A percentile compares a stretch with the other conserved stretches of the same genome.
Evolutionary conservation across 2,113 vertebrate genomes (phyloP).

Genomic region (Scartelaos histophorus): DNA sequence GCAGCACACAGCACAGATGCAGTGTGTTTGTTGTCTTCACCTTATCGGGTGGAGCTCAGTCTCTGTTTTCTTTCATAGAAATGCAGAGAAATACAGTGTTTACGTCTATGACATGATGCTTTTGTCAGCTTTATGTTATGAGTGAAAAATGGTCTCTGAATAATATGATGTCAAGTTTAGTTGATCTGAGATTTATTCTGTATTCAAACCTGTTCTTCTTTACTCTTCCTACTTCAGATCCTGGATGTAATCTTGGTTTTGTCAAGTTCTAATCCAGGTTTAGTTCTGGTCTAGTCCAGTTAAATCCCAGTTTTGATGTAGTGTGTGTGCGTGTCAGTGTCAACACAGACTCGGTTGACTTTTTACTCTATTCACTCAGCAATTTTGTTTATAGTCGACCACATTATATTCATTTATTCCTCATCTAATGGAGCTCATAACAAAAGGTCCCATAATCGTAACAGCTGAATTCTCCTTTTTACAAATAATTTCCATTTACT

Average conservation of each 20-base stretch:
- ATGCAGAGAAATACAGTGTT: background rate
- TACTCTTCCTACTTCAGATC: too few relatives aligned
- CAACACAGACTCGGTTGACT: too few relatives aligned
- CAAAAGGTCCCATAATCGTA: too few relatives aligned
- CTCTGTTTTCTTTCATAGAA: background rate
- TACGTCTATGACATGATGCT: background rate
- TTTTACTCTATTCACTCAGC: background rate
- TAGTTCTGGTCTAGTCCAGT: too few relatives aligned
- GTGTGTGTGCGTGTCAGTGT: too few relatives aligned
- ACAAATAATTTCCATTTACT: background rate
- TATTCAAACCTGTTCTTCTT: too few relatives aligned
- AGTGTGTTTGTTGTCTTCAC: slow-evolving; percentile 28
- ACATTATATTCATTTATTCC: background rate
- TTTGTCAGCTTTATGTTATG: background rate
- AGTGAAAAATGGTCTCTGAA: background rate
- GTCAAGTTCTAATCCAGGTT: too few relatives aligned
- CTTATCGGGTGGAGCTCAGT: slow-evolving; percentile 5
- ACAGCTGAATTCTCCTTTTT: background rate
- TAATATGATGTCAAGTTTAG: background rate
- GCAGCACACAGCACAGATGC: background rate
- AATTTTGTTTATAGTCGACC: too few relatives aligned
- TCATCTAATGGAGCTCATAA: background rate
- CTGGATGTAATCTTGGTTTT: too few relatives aligned
- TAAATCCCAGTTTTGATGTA: too few relatives aligned
- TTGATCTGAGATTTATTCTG: too few relatives aligned